Evolutionary conservation across 1,140 invertebrate genomes (phyloP).

Genomic region (Drosophila rufa): DNA sequence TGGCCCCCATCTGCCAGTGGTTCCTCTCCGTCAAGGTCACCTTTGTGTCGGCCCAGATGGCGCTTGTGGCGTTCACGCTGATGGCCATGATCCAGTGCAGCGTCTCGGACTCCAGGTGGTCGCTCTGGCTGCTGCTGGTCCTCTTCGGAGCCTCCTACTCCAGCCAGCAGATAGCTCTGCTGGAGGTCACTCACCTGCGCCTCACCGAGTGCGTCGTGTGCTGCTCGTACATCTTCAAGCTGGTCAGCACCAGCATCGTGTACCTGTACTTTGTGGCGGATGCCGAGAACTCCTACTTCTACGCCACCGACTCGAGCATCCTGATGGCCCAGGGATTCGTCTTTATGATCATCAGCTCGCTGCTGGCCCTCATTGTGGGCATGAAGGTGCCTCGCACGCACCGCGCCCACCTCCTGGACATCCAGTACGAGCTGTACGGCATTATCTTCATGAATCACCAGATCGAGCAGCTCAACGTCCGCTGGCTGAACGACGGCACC

Average conservation of each 20-base stretch:
- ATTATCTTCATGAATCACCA: constrained; percentile 83
- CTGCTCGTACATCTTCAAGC: constrained; percentile 62
- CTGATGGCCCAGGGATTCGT: constrained; percentile 81
- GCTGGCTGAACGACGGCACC: constrained; percentile 79
- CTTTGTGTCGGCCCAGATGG: constrained; percentile 66
- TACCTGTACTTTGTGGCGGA: constrained; percentile 77
- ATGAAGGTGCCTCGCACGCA: constrained; percentile 80
- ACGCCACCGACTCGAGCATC: constrained; percentile 69
- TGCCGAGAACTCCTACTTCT: constrained; percentile 75
- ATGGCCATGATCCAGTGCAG: constrained; percentile 75
- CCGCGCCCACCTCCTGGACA: constrained; percentile 63
- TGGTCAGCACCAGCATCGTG: constrained; percentile 67
- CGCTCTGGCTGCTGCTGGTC: constrained; percentile 72
- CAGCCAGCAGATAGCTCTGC: constrained; percentile 65
- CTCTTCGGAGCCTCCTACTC: constrained; percentile 74
- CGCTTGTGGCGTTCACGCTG: constrained; percentile 59
- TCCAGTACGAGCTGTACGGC: constrained; percentile 77
- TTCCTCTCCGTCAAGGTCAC: constrained; percentile 73
- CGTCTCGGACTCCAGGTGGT: constrained; percentile 50
- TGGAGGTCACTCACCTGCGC: constrained; percentile 74
- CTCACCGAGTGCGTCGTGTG: constrained; percentile 68
- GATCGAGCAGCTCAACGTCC: constrained; percentile 80
- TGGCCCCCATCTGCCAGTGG: constrained; percentile 45
- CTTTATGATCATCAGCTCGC: constrained; percentile 71
- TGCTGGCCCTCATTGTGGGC: constrained; percentile 74